Evolutionary conservation across 2,113 vertebrate species (phyloP).

Genomic region (Elachura formosa): DNA sequence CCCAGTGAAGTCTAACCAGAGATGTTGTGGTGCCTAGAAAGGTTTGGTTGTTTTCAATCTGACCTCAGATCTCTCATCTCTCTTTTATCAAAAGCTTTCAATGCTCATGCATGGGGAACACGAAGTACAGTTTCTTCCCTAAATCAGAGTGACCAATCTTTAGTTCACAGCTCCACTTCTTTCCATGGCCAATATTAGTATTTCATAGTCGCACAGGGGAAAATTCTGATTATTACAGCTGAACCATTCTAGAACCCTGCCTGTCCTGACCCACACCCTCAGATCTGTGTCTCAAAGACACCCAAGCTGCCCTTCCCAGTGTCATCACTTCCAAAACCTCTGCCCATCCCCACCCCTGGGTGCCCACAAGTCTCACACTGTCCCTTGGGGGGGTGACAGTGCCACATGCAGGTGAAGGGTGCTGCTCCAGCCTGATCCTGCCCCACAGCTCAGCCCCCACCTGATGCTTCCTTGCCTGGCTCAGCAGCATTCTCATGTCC

Average conservation of each 20-base stretch:
- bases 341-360: background rate
- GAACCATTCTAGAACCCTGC: background rate
- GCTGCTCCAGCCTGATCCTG: background rate
- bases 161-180: background rate
- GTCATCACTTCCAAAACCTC: background rate
- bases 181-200: background rate
- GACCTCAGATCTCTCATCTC: background rate
- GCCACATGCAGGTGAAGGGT: fast-evolving
- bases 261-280: background rate
- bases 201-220: background rate
- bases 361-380: background rate
- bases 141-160: background rate
- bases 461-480: background rate
- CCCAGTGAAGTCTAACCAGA: background rate
- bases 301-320: background rate
- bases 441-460: background rate
- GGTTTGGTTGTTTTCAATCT: background rate
- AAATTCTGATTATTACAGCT: background rate
- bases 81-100: background rate
- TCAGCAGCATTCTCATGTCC: background rate
- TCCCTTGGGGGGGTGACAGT: background rate
- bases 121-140: background rate
- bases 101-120: background rate
- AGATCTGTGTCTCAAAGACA: background rate
- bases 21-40: background rate